These are phyloP conservation scores for Rhamnusium bicolor DNA, from an alignment of 2,888 invertebrate species.

Conservation along the genomic window DNA sequence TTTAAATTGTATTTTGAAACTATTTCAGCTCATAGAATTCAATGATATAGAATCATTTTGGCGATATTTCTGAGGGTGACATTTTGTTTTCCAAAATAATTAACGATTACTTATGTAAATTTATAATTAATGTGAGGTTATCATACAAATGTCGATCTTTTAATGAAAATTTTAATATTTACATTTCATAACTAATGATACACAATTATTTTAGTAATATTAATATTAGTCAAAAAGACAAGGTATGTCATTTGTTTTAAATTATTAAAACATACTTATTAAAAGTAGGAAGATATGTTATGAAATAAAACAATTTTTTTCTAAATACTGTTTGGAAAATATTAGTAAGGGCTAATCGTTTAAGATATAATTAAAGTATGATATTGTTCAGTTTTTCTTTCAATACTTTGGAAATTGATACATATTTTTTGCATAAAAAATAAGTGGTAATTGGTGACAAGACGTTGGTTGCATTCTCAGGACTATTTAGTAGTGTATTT, in stretches of 20 bases:
- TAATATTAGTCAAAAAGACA: slow-evolving; percentile 14
- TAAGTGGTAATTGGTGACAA: too few species aligned
- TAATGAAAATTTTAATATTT: slow-evolving; percentile 9
- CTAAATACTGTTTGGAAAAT: slow-evolving; percentile 30
- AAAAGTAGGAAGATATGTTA: slow-evolving; percentile 27
- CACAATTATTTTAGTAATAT: neutral
- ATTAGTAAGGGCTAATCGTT: slow-evolving; percentile 8
- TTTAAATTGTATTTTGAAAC: too few species aligned
- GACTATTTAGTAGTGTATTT: too few species aligned
- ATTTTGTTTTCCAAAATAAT: too few species aligned
- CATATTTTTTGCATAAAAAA: neutral
- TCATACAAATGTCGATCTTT: neutral
- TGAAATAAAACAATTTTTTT: slow-evolving; percentile 18
- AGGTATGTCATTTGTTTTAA: slow-evolving; percentile 25
- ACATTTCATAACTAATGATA: slow-evolving; percentile 16
- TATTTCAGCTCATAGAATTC: too few species aligned
- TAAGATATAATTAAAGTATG: neutral
- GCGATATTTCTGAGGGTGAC: too few species aligned
- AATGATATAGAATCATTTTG: too few species aligned
- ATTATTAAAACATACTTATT: slow-evolving; percentile 16
- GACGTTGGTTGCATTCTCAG: too few species aligned
- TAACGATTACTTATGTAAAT: neutral
- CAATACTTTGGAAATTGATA: neutral
- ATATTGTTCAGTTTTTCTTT: neutral
- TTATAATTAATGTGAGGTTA: neutral